phyloP scores from a whole-genome alignment of 2,797 vertebrate genomes.

The Iguana delicatissima region DNA sequence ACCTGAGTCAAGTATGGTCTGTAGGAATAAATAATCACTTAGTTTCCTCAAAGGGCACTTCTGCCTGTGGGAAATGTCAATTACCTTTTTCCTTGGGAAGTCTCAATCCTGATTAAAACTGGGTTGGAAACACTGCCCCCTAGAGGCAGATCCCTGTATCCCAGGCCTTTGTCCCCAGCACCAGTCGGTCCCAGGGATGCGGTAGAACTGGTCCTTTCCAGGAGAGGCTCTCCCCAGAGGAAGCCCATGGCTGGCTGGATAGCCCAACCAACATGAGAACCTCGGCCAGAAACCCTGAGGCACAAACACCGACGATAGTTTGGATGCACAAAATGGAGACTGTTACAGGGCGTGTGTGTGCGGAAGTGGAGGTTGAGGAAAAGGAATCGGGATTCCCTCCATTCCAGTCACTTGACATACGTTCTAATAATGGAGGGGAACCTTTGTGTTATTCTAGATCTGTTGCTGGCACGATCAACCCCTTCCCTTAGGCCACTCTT shows the following conservation, averaged over 20 bases:
- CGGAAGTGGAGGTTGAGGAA: background rate
- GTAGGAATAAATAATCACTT: background rate
- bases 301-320: too few relatives aligned
- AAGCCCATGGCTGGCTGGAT: too few relatives aligned
- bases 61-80: slow-evolving; percentile 62
- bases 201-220: background rate
- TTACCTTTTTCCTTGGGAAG: background rate
- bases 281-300: too few relatives aligned
- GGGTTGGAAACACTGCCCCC: slow-evolving; percentile 3
- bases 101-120: background rate
- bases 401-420: too few relatives aligned
- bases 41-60: background rate
- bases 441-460: too few relatives aligned
- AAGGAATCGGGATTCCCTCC: too few relatives aligned
- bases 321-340: background rate
- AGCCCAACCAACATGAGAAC: too few relatives aligned
- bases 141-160: slow-evolving; percentile 1
- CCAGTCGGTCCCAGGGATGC: background rate
- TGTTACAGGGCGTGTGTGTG: too few relatives aligned
- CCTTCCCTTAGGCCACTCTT: too few relatives aligned
- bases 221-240: background rate
- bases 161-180: background rate
- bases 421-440: too few relatives aligned
- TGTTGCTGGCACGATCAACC: too few relatives aligned
- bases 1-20: too few relatives aligned